Base-by-base conservation (phyloP, 2,888 invertebrate genomes). In the Piscicola geometra region DNA sequence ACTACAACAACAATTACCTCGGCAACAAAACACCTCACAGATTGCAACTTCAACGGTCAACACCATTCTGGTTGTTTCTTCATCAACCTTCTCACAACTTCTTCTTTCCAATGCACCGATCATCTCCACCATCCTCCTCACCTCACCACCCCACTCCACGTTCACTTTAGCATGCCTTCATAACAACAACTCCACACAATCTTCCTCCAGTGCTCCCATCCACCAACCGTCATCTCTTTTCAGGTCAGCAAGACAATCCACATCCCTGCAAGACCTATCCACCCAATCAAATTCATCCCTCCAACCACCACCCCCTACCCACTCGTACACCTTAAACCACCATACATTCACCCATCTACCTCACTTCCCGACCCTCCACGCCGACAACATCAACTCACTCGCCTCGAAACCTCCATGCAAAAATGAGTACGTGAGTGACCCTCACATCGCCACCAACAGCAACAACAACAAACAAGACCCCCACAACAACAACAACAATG, bases 161-260 rank as follows among this genome's bases (percentile, higher is more conserved):
- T 56, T 56, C 60, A 56, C 60, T 15, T 21, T 56, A 3, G 60
- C 60, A 18, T 56, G 60, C n/a, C 60, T 56, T 5, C 60, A 56
- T 25, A 21, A 56, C 25, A 25, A 18, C 60, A 56, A 25, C 25
- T 18, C 9, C 60, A 18, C 41, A 5, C 41, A 41, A 15, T 41
- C 41, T 9, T 41, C 41, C 41, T 9, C 41, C 5, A 41, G 41
- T 15, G 15, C 41, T 41, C 41, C 41, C 41, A 41, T 41, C 41
- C 41, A 41, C 41, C 41, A 41, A 9, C 9, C 41, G 9, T 9
- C 41, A 9, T 41, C 41, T 15, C 41, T 15, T 15, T 41, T 41
- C 41, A 41, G 15, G 41, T 15, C 41, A 41, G 3, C 5, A 9
- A 3, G 15, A 9, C 60, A 56, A 18, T 5, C 60, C 25, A 25